Evolutionary conservation across 37 sponge, comb jelly and placozoan species (phyloP).

Genomic region (Ianthella basta): DNA sequence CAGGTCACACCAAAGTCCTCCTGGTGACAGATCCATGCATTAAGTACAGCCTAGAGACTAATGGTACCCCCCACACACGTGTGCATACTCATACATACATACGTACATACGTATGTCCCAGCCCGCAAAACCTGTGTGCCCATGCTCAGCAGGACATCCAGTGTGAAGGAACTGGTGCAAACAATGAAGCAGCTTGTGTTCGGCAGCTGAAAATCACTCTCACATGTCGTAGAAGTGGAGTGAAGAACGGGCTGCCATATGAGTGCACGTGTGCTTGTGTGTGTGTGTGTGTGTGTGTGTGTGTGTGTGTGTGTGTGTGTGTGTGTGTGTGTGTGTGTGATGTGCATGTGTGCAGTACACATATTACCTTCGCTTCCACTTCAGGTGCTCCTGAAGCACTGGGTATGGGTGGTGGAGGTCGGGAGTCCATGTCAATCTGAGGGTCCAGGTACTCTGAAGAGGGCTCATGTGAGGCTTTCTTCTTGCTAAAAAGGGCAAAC

Average conservation of each 20-base stretch:
- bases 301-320: slow-evolving; percentile 18
- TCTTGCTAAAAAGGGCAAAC: neutral
- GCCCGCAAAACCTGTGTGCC: too few species aligned
- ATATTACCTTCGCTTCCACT: neutral
- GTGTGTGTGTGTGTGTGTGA: slow-evolving; percentile 21
- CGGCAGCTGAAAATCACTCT: too few species aligned
- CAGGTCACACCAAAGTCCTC: too few species aligned
- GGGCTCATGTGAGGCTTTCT: neutral
- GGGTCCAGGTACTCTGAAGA: neutral
- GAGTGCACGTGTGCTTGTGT: slow-evolving; percentile 17
- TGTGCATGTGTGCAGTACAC: neutral
- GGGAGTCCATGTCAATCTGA: neutral
- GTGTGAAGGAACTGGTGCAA: too few species aligned
- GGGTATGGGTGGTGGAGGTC: slow-evolving; percentile 4
- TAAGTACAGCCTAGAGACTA: too few species aligned
- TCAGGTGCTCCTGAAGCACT: neutral
- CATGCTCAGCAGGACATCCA: too few species aligned
- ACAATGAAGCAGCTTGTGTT: too few species aligned
- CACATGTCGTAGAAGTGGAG: too few species aligned
- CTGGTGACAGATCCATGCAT: too few species aligned
- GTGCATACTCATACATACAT: neutral
- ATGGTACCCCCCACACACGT: too few species aligned
- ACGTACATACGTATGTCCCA: neutral
- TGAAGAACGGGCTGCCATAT: neutral
- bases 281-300: slow-evolving; percentile 21